A percentile compares a stretch with the other conserved stretches of the same genome.
Evolutionary conservation across 2,888 invertebrate species (phyloP).

Genomic region (Pinctada fucata): DNA sequence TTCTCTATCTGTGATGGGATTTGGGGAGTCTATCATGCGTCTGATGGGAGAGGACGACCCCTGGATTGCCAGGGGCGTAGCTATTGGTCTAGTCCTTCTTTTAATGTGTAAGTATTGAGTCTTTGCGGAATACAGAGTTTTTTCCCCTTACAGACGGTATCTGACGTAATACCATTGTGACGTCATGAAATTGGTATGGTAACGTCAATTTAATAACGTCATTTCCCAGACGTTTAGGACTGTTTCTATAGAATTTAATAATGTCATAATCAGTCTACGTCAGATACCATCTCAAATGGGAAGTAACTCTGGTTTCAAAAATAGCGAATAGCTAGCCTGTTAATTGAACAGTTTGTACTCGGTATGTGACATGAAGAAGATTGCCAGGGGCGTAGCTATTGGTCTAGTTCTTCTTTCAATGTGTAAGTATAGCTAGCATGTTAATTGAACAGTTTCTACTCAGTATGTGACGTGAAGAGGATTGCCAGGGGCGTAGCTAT

Average conservation of each 20-base stretch:
- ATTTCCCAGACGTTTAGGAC: too few relatives aligned
- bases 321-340: not conserved
- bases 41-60: constrained; percentile 82
- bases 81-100: constrained; percentile 89
- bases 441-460: not conserved
- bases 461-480: constrained; percentile 72
- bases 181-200: too few relatives aligned
- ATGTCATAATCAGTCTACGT: too few relatives aligned
- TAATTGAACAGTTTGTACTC: not conserved
- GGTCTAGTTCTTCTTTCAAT: constrained; percentile 91
- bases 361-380: constrained; percentile 77
- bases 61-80: constrained; percentile 92
- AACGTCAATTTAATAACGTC: too few relatives aligned
- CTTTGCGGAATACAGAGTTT: too few relatives aligned
- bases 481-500: constrained; percentile 92
- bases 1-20: constrained; percentile 96
- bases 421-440: constrained; percentile 68
- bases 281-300: too few relatives aligned
- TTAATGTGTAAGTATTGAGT: constrained; percentile 82
- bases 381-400: constrained; percentile 91
- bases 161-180: too few relatives aligned
- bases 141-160: too few relatives aligned
- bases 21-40: constrained; percentile 96
- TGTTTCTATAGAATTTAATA: too few relatives aligned
- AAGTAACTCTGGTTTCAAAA: too few relatives aligned